phyloP scores from a whole-genome alignment of 2,113 vertebrate genomes.

The Centropus unirufus region DNA sequence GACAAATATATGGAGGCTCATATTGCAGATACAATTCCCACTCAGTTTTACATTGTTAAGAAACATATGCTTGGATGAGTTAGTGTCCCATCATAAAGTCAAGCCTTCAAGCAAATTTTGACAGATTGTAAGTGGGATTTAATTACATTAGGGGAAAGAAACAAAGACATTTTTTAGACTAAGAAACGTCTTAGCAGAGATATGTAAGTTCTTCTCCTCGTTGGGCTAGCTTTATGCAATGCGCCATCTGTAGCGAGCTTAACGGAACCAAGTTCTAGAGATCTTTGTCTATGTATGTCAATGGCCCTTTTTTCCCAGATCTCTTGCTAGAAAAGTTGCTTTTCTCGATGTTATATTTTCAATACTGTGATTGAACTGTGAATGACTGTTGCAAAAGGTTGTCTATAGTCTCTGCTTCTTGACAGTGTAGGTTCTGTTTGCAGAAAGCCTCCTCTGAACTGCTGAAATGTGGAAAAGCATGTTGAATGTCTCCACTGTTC shows the following conservation, averaged over 20 bases:
- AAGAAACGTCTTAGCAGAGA: background rate
- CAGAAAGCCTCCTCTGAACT: background rate
- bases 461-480: background rate
- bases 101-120: background rate
- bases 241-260: background rate
- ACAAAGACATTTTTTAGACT: background rate
- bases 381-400: background rate
- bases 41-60: background rate
- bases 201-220: background rate
- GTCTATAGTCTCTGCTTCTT: background rate
- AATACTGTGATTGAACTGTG: background rate
- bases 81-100: background rate
- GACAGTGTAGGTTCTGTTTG: background rate
- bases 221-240: background rate
- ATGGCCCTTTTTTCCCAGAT: background rate
- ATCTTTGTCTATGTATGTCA: background rate
- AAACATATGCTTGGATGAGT: background rate
- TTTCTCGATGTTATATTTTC: background rate
- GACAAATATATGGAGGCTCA: background rate
- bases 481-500: background rate
- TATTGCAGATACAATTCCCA: background rate
- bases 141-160: background rate
- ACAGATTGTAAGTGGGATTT: background rate
- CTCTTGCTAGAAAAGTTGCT: background rate
- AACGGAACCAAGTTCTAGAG: background rate